phyloP scores from a whole-genome alignment of 2,797 vertebrate species.

The Halcyon leucocephala region DNA sequence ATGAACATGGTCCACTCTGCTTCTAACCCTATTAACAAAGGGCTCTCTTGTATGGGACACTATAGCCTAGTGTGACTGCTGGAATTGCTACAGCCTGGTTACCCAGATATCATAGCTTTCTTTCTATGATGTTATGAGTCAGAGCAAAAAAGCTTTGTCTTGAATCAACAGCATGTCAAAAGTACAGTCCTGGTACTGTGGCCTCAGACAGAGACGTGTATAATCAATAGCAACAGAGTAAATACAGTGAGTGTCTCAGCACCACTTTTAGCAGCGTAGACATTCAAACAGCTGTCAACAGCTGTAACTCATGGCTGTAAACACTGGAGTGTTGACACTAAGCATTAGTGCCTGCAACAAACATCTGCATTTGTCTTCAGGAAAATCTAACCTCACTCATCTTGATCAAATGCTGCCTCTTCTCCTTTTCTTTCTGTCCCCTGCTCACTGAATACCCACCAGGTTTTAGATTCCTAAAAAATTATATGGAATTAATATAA shows the following conservation, averaged over 20 bases:
- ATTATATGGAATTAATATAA: not conserved
- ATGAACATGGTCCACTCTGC: not conserved
- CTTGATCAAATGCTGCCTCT: not conserved
- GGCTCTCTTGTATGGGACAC: not conserved
- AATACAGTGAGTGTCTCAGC: not conserved
- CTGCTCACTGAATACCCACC: not conserved
- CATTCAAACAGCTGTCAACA: not conserved
- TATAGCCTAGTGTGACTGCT: not conserved
- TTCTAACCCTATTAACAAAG: fast-evolving
- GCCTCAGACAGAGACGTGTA: not conserved
- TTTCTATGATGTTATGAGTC: not conserved
- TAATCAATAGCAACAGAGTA: not conserved
- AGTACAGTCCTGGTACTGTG: not conserved
- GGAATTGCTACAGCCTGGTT: not conserved
- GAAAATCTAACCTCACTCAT: not conserved
- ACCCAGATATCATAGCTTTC: not conserved
- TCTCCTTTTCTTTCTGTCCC: not conserved
- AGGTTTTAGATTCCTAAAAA: not conserved
- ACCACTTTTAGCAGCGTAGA: not conserved
- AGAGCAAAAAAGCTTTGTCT: not conserved
- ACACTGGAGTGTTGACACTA: not conserved
- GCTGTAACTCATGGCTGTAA: not conserved
- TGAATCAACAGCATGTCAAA: not conserved
- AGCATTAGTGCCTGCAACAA: not conserved
- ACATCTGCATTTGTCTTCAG: not conserved